Evolutionary conservation across 35 echinoderm and acorn worm genomes (phyloP).

Genomic region (Holothuria glaberrima): DNA sequence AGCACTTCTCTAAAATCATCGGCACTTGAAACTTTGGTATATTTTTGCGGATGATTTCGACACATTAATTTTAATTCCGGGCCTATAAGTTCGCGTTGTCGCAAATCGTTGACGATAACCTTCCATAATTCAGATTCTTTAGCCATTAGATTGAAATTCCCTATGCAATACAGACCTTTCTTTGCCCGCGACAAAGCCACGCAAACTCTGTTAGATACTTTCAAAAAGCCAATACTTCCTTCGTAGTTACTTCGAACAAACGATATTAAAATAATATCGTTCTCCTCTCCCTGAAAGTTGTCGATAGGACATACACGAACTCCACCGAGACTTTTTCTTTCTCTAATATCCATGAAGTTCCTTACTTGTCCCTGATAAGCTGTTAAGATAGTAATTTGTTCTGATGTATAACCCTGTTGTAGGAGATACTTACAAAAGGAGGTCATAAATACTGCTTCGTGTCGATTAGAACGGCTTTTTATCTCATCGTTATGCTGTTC

Average conservation of each 20-base stretch:
- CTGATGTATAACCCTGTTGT: slow-evolving; percentile 47
- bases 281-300: slow-evolving; percentile 82
- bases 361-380: slow-evolving; percentile 60
- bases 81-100: slow-evolving; percentile 13
- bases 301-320: slow-evolving; percentile 59
- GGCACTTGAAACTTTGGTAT: slow-evolving; percentile 17
- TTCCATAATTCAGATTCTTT: slow-evolving; percentile 66
- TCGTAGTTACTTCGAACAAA: slow-evolving; percentile 70
- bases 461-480: slow-evolving; percentile 80
- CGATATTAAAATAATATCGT: slow-evolving; percentile 78
- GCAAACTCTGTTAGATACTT: slow-evolving; percentile 58
- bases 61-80: slow-evolving; percentile 58
- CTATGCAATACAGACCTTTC: slow-evolving; percentile 74
- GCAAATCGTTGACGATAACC: slow-evolving; percentile 38
- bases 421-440: slow-evolving; percentile 66
- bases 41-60: slow-evolving; percentile 60
- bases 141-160: slow-evolving; percentile 76
- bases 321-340: background rate
- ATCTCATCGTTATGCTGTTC: slow-evolving; percentile 50
- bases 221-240: slow-evolving; percentile 75
- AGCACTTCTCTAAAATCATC: slow-evolving; percentile 60
- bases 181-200: slow-evolving; percentile 69
- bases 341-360: slow-evolving; percentile 48
- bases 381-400: slow-evolving; percentile 71
- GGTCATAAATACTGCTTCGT: slow-evolving; percentile 65